Percentiles rank a stretch among this genome's conserved stretches.
phyloP scores from a whole-genome alignment of 2,888 invertebrate species.

The Oscheius sp. region DNA sequence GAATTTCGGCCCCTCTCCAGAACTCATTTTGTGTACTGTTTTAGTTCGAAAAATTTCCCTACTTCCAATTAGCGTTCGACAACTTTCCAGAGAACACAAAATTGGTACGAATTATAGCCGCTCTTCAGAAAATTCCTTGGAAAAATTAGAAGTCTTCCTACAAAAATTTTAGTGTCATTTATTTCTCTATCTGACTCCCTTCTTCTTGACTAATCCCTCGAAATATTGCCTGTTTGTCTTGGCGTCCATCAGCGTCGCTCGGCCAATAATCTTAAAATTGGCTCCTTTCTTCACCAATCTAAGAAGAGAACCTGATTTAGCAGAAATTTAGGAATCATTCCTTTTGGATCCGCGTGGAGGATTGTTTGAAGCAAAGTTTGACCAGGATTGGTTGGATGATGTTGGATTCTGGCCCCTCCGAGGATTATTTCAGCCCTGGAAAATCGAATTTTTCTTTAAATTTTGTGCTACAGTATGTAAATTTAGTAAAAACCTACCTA shows the following conservation, averaged over 20 bases:
- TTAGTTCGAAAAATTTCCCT: too few relatives aligned
- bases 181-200: too few relatives aligned
- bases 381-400: not conserved
- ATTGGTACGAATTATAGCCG: too few relatives aligned
- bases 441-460: not conserved
- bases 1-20: too few relatives aligned
- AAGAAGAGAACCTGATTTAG: slow-evolving; percentile 20
- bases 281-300: not conserved
- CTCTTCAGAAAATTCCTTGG: too few relatives aligned
- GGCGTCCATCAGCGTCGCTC: not conserved
- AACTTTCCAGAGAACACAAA: too few relatives aligned
- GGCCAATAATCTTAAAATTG: not conserved
- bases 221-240: not conserved
- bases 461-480: too few relatives aligned
- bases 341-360: slow-evolving; percentile 8
- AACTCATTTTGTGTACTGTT: too few relatives aligned
- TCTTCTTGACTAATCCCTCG: not conserved
- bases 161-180: too few relatives aligned
- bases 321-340: not conserved
- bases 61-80: too few relatives aligned
- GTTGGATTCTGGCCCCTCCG: not conserved
- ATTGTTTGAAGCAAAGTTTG: slow-evolving; percentile 6
- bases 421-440: slow-evolving; percentile 16
- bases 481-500: slow-evolving; percentile 18
- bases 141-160: too few relatives aligned